Conservation (phyloP, 2,888 invertebrate species). For the Anodontia alba region DNA sequence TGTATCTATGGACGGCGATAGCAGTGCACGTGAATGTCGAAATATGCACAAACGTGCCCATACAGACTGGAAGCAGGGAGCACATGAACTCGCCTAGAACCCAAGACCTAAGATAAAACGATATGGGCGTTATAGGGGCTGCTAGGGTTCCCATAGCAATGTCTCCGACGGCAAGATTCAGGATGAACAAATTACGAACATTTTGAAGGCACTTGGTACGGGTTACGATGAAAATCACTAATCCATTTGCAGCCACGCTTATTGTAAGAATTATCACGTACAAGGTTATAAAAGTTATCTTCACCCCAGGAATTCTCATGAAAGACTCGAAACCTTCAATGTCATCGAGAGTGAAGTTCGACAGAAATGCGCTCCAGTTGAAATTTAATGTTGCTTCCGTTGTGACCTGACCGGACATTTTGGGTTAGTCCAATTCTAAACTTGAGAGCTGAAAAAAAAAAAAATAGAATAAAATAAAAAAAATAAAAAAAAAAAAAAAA, state of each 20-base stretch:
- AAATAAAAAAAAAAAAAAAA: no score
- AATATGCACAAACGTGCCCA: background rate
- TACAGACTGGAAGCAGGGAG: background rate
- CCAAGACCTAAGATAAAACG: background rate
- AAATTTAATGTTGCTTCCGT: no score
- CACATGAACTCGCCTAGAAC: background rate
- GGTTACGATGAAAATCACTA: background rate
- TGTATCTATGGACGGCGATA: background rate
- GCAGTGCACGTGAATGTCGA: background rate
- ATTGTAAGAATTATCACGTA: background rate
- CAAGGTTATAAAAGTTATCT: background rate
- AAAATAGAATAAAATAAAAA: no score
- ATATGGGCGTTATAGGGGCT: background rate
- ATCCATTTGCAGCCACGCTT: background rate
- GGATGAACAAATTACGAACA: background rate
- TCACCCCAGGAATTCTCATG: background rate
- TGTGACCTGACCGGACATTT: no score
- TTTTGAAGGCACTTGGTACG: background rate
- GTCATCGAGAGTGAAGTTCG: background rate
- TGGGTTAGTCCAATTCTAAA: no score
- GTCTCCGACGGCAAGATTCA: background rate
- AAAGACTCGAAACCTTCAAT: background rate
- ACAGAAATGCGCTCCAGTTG: background rate
- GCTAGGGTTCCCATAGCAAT: background rate
- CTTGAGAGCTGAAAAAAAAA: no score